Evolutionary conservation across 2,888 invertebrate species (phyloP).

Genomic region (Caenorhabditis afra): DNA sequence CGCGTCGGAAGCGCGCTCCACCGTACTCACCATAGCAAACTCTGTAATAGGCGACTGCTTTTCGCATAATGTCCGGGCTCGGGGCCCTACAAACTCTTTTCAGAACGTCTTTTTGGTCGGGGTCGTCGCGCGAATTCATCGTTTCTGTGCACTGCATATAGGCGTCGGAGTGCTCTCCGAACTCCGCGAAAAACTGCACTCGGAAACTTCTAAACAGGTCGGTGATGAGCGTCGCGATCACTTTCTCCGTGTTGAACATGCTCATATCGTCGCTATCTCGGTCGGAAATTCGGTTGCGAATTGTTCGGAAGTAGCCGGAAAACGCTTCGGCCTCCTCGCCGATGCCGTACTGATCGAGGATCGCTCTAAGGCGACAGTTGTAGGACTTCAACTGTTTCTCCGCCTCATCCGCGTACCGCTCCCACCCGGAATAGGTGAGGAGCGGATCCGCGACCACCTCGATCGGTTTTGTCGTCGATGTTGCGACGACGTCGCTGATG

Average conservation of each 20-base stretch:
- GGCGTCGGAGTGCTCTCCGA: not conserved
- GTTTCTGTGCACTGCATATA: constrained; percentile 14
- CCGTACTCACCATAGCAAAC: constrained; percentile 61
- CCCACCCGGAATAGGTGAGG: constrained; percentile 54
- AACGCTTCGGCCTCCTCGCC: constrained; percentile 75
- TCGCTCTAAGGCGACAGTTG: constrained; percentile 59
- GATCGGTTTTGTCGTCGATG: constrained; percentile 53
- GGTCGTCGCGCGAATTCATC: not conserved
- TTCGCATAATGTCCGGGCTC: constrained; percentile 51
- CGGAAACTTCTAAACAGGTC: constrained; percentile 33
- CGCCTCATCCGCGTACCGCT: constrained; percentile 44
- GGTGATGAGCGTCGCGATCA: constrained; percentile 73
- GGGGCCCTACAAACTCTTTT: constrained; percentile 28
- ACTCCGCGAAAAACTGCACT: constrained; percentile 58
- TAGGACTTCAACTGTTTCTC: constrained; percentile 46
- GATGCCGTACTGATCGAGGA: constrained; percentile 75
- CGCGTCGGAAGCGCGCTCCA: not conserved
- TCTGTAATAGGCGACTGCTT: constrained; percentile 71
- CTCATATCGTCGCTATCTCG: constrained; percentile 76
- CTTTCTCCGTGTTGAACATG: constrained; percentile 71
- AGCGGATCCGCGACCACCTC: constrained; percentile 44
- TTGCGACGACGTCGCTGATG: constrained; percentile 18
- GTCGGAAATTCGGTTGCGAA: constrained; percentile 73
- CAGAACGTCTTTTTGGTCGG: constrained; percentile 19
- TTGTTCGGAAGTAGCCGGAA: constrained; percentile 67